Conservation (phyloP, 2,113 vertebrate species). For the Connochaetes taurinus region DNA sequence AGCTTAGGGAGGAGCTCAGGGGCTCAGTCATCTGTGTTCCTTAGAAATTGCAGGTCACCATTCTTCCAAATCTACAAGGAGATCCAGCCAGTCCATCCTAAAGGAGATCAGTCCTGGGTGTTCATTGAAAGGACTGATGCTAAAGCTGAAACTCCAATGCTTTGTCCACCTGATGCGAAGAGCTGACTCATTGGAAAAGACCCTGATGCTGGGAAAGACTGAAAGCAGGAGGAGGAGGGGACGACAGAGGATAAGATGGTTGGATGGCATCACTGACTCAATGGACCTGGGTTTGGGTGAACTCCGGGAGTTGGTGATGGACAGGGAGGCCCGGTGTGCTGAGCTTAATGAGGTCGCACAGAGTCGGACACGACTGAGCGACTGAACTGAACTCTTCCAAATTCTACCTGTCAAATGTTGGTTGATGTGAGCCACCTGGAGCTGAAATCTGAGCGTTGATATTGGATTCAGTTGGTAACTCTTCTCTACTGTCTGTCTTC, state of each 20-base stretch:
- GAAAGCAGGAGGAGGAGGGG: not conserved
- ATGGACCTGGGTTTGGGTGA: not conserved
- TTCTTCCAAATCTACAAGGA: not conserved
- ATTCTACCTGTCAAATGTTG: not conserved
- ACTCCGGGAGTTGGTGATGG: not conserved
- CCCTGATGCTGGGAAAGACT: not conserved
- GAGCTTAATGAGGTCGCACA: not conserved
- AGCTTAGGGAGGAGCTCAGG: not conserved
- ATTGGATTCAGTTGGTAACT: not conserved
- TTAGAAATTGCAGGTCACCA: not conserved
- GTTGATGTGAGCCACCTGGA: not conserved
- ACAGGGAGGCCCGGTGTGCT: not conserved
- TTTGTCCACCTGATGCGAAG: not conserved
- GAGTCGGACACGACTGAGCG: rapidly evolving
- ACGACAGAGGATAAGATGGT: not conserved
- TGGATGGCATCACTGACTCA: not conserved
- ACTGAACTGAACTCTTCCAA: not conserved
- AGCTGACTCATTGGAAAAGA: not conserved
- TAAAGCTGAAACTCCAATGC: not conserved
- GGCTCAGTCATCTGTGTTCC: not conserved
- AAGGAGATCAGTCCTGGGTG: not conserved
- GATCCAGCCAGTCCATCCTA: not conserved
- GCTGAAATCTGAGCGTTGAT: not conserved
- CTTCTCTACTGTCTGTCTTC: not conserved
- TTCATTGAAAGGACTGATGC: not conserved